Evolutionary conservation across 2,113 vertebrate species (phyloP), one percentile per base, ranked within the genome.

Genomic region (Oncorhynchus mykiss): DNA sequence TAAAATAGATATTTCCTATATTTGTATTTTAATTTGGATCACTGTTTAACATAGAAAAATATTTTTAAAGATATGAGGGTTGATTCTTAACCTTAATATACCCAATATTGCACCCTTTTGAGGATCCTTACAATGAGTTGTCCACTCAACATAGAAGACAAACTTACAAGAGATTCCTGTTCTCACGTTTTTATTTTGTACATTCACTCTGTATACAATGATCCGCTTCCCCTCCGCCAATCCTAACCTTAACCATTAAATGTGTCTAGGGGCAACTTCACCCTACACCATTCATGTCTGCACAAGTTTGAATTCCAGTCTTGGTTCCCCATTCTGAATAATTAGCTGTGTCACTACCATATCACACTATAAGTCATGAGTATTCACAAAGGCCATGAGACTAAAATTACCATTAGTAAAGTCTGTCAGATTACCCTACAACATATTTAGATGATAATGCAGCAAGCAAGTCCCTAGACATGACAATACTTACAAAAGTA

Each of bases 81-180:
- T 22, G 20, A 64, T n/a, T 64, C 60, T 22, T 25, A 64, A 24
- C n/a, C 8, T 70, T 45, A 3, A 49, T 5, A 48, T 70, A 11
- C 45, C 5, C 20, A 3, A 24, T 24, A 70, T 70, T 31, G 14
- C 12, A 34, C 31, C 31, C 31, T 6, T 34, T 34, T 34, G 31
- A 34, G 67, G 12, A 68, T 34, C 29, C 18, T 20, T 31, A 20
- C 39, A 20, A 68, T n/a, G 22, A 34, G 29, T 68, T 16, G 1
- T 20, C 54, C 6, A 4, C 45, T 76, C 9, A 45, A 74, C 31
- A 27, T 11, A 18, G 27, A 59, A 34, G n/a, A 1, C 27, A 22
- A 67, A 22, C 18, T 57, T 51, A 20, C 29, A 29, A 64, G 12
- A 70, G 34, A 78, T 49, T 75, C 65, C 34, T 72, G 9, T 75